Evolutionary conservation across 2,888 invertebrate genomes (phyloP).

Genomic region (Macrophya annulata): DNA sequence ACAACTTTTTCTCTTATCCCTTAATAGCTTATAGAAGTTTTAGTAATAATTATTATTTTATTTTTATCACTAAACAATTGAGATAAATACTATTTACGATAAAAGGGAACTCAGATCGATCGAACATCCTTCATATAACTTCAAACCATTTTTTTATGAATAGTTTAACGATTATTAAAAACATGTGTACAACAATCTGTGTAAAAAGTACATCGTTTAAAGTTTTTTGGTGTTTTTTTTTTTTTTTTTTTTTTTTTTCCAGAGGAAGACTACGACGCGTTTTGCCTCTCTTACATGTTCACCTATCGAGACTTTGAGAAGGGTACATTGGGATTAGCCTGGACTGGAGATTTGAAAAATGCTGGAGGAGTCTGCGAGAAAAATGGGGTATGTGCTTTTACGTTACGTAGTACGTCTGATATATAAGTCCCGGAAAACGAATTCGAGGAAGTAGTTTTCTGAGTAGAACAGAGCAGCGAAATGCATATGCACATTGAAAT

Average conservation of each 20-base stretch:
- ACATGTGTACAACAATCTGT: too few species aligned
- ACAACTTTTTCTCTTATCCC: background rate
- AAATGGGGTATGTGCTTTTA: constrained; percentile 87
- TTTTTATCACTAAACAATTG: too few species aligned
- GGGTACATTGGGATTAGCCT: constrained; percentile 96
- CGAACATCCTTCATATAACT: too few species aligned
- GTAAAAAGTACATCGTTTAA: too few species aligned
- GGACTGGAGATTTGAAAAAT: constrained; percentile 97
- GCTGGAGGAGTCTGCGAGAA: constrained; percentile 98
- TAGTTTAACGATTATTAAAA: too few species aligned
- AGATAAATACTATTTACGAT: too few species aligned
- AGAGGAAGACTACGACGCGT: constrained; percentile 98
- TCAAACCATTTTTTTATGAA: too few species aligned
- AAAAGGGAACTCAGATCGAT: too few species aligned
- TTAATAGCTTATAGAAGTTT: too few species aligned
- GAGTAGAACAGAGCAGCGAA: background rate
- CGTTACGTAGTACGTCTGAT: constrained; percentile 45
- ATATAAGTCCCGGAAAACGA: constrained; percentile 1
- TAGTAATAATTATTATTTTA: too few species aligned
- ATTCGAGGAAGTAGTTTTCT: constrained; percentile 6
- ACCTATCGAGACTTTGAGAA: constrained; percentile 97
- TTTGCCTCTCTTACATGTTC: constrained; percentile 98
- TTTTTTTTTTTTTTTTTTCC: constrained; percentile 78
- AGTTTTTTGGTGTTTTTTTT: constrained; percentile 65
- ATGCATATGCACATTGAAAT: constrained; percentile 44